Percentiles rank a stretch among this genome's conserved stretches.
Evolutionary conservation across 2,888 invertebrate genomes (phyloP).

Genomic region (Chrysotoxum bicinctum): DNA sequence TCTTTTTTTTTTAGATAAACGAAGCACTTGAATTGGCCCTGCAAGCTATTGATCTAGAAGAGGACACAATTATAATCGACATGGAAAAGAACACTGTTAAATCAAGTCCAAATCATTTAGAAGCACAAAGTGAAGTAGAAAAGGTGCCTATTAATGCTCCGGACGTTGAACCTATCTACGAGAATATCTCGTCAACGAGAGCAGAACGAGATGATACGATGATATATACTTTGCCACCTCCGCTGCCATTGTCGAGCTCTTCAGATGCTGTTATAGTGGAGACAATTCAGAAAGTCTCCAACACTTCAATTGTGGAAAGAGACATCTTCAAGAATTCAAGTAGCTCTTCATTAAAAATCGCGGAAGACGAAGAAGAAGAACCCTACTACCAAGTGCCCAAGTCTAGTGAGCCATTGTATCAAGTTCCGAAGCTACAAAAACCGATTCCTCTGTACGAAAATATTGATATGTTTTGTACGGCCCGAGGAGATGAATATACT

Average conservation of each 20-base stretch:
- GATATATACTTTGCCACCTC: slow-evolving; percentile 47
- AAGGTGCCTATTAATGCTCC: background rate
- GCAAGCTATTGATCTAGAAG: slow-evolving; percentile 84
- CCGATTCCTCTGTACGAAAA: slow-evolving; percentile 85
- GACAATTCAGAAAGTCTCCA: slow-evolving; percentile 76
- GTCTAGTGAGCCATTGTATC: slow-evolving; percentile 80
- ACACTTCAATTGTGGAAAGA: slow-evolving; percentile 51
- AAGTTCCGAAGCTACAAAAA: slow-evolving; percentile 81
- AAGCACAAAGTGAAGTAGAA: slow-evolving; percentile 59
- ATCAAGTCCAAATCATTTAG: slow-evolving; percentile 48
- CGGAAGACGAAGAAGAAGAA: slow-evolving; percentile 74
- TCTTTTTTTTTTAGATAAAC: slow-evolving; percentile 82
- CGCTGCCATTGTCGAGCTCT: slow-evolving; percentile 59
- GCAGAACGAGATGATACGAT: slow-evolving; percentile 76
- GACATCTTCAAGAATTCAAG: slow-evolving; percentile 30
- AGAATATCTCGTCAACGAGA: slow-evolving; percentile 79
- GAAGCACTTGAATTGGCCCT: slow-evolving; percentile 86
- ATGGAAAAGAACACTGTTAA: slow-evolving; percentile 78
- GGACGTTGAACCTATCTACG: slow-evolving; percentile 81
- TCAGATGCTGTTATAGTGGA: slow-evolving; percentile 51
- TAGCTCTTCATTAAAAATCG: slow-evolving; percentile 48
- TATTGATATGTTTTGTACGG: slow-evolving; percentile 83
- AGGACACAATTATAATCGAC: slow-evolving; percentile 47
- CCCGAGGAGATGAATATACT: slow-evolving; percentile 82
- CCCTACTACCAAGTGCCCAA: slow-evolving; percentile 82